A percentile compares a stretch with the other conserved stretches of the same genome.
Evolutionary conservation across 1,140 invertebrate species (phyloP).

Genomic region (Druon quercuslanigerum): DNA sequence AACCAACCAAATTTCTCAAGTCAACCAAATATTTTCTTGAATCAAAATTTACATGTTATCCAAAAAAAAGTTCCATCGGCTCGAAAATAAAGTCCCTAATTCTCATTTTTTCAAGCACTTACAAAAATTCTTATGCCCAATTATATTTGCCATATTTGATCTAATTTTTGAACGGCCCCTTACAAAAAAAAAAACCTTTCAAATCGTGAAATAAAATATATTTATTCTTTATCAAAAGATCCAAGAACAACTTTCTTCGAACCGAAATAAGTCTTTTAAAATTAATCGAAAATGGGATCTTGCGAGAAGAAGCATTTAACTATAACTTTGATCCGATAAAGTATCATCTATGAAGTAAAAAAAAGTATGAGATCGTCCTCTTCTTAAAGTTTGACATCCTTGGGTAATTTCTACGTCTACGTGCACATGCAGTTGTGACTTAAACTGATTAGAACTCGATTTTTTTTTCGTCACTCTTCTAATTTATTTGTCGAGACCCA

Average conservation of each 20-base stretch:
- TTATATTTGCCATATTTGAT: too few relatives aligned
- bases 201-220: background rate
- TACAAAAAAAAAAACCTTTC: background rate
- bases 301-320: background rate
- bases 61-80: too few relatives aligned
- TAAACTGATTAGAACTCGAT: background rate
- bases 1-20: too few relatives aligned
- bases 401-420: conserved; percentile 6
- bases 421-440: conserved; percentile 16
- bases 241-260: background rate
- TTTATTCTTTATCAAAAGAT: background rate
- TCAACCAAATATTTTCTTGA: too few relatives aligned
- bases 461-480: too few relatives aligned
- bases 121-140: too few relatives aligned
- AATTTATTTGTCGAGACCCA: conserved; percentile 69
- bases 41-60: too few relatives aligned
- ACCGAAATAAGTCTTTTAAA: background rate
- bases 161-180: too few relatives aligned
- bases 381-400: background rate
- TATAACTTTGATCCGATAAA: background rate
- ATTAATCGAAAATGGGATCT: background rate
- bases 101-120: too few relatives aligned
- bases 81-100: too few relatives aligned
- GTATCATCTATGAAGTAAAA: too few relatives aligned
- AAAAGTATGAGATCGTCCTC: background rate